Conservation (phyloP, 2,888 invertebrate genomes). For the Belgica antarctica region DNA sequence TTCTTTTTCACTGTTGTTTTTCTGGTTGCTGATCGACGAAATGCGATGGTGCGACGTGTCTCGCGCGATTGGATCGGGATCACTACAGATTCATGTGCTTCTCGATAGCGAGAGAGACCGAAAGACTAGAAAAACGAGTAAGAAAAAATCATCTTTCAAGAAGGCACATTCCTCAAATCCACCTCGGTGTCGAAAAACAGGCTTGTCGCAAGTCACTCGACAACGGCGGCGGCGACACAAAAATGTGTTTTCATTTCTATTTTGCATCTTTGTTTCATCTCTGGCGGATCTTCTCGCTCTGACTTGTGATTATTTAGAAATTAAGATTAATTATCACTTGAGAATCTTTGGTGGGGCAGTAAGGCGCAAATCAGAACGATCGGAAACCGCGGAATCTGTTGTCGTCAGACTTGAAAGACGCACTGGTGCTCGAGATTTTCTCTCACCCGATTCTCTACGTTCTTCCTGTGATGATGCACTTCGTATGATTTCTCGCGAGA, state of each 20-base stretch:
- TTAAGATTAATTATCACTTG: background rate
- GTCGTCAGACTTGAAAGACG: background rate
- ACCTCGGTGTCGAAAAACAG: constrained; percentile 30
- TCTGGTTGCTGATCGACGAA: background rate
- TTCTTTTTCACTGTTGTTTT: background rate
- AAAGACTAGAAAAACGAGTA: constrained; percentile 42
- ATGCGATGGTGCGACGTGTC: background rate
- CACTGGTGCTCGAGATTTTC: too few species aligned
- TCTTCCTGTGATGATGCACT: background rate
- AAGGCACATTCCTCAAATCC: constrained; percentile 41
- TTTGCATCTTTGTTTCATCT: background rate
- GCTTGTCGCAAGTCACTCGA: background rate
- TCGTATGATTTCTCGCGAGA: background rate
- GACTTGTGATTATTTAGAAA: background rate
- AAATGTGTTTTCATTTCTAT: constrained; percentile 20
- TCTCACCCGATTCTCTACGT: background rate
- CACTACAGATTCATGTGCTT: background rate
- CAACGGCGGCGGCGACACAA: background rate
- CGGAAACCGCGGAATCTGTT: background rate
- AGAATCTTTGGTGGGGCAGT: background rate
- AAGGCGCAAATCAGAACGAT: background rate
- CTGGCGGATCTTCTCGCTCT: too few species aligned
- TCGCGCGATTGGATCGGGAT: constrained; percentile 42
- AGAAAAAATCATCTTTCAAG: constrained; percentile 43
- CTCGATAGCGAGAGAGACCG: background rate